phyloP scores from a whole-genome alignment of 37 sponge, comb jelly and placozoan species.

The Eunapius fragilis region DNA sequence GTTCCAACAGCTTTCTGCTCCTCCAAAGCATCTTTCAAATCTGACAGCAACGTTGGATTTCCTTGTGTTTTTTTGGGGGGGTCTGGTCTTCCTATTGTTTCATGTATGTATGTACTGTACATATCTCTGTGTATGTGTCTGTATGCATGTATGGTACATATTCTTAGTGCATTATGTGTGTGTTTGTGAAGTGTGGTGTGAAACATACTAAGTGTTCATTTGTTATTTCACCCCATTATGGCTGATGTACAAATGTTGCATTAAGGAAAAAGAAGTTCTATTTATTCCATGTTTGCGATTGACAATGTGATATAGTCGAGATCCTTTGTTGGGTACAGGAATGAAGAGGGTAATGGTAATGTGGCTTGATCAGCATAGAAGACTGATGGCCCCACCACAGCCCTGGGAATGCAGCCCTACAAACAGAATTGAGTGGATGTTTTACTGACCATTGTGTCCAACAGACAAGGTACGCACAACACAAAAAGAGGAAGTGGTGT shows the following conservation, averaged over 20 bases:
- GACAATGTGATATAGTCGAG: neutral
- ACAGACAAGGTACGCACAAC: neutral
- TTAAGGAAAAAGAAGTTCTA: neutral
- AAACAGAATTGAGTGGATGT: neutral
- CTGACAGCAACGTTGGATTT: neutral
- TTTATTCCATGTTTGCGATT: neutral
- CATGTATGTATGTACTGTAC: neutral
- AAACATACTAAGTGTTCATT: neutral
- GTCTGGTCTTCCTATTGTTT: neutral
- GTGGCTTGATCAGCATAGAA: neutral
- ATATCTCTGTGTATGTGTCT: neutral
- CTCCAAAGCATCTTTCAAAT: neutral
- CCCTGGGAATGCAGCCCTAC: conserved; percentile 5
- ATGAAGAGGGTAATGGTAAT: neutral
- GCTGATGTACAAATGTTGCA: neutral
- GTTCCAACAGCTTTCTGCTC: conserved; percentile 2
- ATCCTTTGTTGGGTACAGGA: neutral
- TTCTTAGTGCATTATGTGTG: neutral
- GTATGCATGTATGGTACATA: conserved; percentile 15
- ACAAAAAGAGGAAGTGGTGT: neutral
- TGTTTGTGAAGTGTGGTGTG: neutral
- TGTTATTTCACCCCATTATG: neutral
- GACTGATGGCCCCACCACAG: neutral
- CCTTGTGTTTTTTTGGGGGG: conserved; percentile 1
- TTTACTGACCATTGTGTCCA: neutral